Percentiles rank a stretch among this genome's conserved stretches.
Conservation (phyloP, 2,797 vertebrate genomes). For the Hydrophis major region DNA sequence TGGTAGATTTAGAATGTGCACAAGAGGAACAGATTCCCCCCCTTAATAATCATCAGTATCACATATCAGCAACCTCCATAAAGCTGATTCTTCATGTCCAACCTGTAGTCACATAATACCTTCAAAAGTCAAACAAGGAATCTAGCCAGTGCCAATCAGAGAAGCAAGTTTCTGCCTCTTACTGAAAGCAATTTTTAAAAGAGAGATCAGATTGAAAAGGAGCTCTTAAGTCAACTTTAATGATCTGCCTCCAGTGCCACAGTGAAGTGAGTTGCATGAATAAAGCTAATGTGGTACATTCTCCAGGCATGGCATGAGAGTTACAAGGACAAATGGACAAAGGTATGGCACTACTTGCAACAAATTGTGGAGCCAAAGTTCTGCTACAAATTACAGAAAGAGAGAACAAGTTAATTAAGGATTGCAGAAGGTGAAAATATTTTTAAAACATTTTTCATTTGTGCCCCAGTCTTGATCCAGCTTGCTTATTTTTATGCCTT, state of each 20-base stretch:
- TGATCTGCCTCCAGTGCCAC: slow-evolving; percentile 14
- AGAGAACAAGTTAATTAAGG: not conserved
- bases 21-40: slow-evolving; percentile 18
- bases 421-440: not conserved
- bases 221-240: slow-evolving; percentile 27
- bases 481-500: not conserved
- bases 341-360: not conserved
- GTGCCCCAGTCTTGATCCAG: not conserved
- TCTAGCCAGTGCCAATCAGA: not conserved
- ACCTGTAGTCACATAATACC: not conserved
- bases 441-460: not conserved
- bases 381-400: not conserved
- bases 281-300: slow-evolving; percentile 9
- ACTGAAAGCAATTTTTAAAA: slow-evolving; percentile 22
- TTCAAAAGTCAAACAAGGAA: not conserved
- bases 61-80: slow-evolving; percentile 27
- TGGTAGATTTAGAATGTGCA: slow-evolving; percentile 28
- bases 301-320: not conserved
- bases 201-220: slow-evolving; percentile 9
- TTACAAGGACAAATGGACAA: not conserved
- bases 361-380: not conserved
- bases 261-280: slow-evolving; percentile 1
- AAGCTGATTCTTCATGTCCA: not conserved
- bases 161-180: slow-evolving; percentile 5
- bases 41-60: not conserved